Evolutionary conservation across 1,140 invertebrate species (phyloP), one percentile per base, ranked within the genome.

Genomic region (Brachystomella parvula): DNA sequence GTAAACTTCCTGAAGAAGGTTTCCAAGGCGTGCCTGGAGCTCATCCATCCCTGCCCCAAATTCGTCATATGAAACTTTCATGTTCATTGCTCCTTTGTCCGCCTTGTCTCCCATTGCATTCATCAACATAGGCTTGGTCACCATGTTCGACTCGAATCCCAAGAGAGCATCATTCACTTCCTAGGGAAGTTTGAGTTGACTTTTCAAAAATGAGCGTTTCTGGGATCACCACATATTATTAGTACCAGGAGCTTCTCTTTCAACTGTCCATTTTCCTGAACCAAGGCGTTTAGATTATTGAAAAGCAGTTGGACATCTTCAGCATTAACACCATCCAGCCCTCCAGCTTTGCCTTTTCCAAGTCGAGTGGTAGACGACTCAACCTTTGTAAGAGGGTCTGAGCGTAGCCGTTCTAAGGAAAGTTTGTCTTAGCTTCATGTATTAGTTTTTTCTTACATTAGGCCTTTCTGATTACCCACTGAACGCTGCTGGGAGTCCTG

Each of bases 101-200:
- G 86, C 86, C 77, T 89, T 89, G 26, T 86, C 84, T 0, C 85
- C 84, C 66, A 88, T 77, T 1, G 84, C 81, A 60, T 87, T 83
- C 57, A 85, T 82, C 68, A 88, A 77, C 69, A 71, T 86, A 85
- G 70, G 83, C 82, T 64, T 84, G 82, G 69, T 88, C 82, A 24
- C 86, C 81, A 77, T 88, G 86, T 0, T 44, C 12, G 31, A 26
- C 26, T 73, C 69, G 44, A 73, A 26, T 9, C 30, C 44, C 44
- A 53, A 31, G 1, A 69, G 30, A 1, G 32, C 30, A 1, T 73
- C 69, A 3, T 24, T 47, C 35, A 71, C 26, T 64, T 58, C 30
- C 69, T 53, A 15, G 49, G 12, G 24, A 53, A 53, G 21, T 53
- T 26, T 9, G 6, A 53, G 49, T 6, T 39, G 6, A 39, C 35